Percentiles rank a stretch among this genome's conserved stretches.
Conservation (phyloP, 2,888 invertebrate genomes). For the Drosophila barbarae region DNA sequence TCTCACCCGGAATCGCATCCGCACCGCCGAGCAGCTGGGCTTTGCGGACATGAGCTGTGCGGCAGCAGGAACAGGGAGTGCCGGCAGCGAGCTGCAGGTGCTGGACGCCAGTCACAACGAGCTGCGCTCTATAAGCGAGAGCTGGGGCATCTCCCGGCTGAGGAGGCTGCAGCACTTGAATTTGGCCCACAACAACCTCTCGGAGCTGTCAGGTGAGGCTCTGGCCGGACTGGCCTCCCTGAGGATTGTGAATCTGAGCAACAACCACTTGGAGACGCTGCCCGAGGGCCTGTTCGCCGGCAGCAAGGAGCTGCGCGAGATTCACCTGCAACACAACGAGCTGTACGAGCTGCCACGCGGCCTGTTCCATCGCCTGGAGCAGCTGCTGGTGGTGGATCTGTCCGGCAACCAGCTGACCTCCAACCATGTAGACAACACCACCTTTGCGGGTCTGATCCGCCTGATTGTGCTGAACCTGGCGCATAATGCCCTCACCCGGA, state of each 20-base stretch:
- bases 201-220: slow-evolving; percentile 89
- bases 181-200: slow-evolving; percentile 91
- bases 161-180: slow-evolving; percentile 89
- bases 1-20: slow-evolving; percentile 90
- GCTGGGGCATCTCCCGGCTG: slow-evolving; percentile 87
- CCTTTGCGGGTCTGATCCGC: slow-evolving; percentile 92
- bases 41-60: slow-evolving; percentile 82
- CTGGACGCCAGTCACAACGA: slow-evolving; percentile 91
- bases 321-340: slow-evolving; percentile 91
- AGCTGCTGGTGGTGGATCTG: slow-evolving; percentile 90
- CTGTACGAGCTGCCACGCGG: slow-evolving; percentile 90
- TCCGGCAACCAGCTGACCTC: slow-evolving; percentile 92
- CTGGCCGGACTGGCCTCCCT: slow-evolving; percentile 89
- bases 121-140: slow-evolving; percentile 85
- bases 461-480: slow-evolving; percentile 91
- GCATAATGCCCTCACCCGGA: slow-evolving; percentile 89
- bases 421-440: slow-evolving; percentile 90
- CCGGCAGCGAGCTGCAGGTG: slow-evolving; percentile 86
- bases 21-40: slow-evolving; percentile 88
- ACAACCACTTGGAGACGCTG: slow-evolving; percentile 89
- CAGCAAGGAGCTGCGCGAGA: slow-evolving; percentile 89
- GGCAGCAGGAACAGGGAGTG: slow-evolving; percentile 77
- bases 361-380: slow-evolving; percentile 90
- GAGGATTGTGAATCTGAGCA: slow-evolving; percentile 91
- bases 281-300: slow-evolving; percentile 91